phyloP scores from a whole-genome alignment of 2,797 vertebrate genomes.

The Catostomus latipinnis region DNA sequence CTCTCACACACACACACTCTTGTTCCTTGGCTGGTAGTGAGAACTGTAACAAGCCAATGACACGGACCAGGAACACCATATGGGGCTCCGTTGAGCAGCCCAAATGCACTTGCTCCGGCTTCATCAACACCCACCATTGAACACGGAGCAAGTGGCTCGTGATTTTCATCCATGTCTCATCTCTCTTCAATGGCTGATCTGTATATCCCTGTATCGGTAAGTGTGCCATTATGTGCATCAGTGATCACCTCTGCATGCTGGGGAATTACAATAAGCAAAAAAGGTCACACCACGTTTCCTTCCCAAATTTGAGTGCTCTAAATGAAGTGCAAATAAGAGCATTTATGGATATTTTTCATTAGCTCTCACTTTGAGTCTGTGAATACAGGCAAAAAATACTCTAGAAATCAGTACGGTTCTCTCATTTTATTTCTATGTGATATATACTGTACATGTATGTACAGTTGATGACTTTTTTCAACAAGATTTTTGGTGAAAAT shows the following conservation, averaged over 20 bases:
- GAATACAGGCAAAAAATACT: conserved; percentile 74
- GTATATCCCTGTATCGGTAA: conserved; percentile 82
- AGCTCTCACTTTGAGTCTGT: conserved; percentile 71
- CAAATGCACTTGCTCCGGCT: conserved; percentile 69
- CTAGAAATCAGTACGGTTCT: conserved; percentile 74
- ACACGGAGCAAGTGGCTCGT: conserved; percentile 77
- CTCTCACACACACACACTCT: conserved; percentile 57
- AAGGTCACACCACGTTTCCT: conserved; percentile 77
- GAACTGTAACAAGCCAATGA: conserved; percentile 99
- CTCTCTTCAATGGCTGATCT: conserved; percentile 70
- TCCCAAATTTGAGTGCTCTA: conserved; percentile 78
- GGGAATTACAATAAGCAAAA: conserved; percentile 80
- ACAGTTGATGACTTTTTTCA: too few species aligned
- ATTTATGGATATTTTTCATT: conserved; percentile 79
- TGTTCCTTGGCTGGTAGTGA: conserved; percentile 91
- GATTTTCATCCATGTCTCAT: conserved; percentile 70
- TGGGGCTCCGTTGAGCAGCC: conserved; percentile 91
- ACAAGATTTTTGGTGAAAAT: too few species aligned
- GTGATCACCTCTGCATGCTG: conserved; percentile 80
- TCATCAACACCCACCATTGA: conserved; percentile 55
- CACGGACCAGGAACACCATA: conserved; percentile 99
- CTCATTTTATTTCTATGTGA: conserved; percentile 18
- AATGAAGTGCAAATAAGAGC: conserved; percentile 83
- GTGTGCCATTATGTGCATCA: conserved; percentile 83
- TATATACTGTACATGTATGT: background rate